Base-by-base conservation (phyloP, 2,888 invertebrate species). In the Xestia rhomboidea region DNA sequence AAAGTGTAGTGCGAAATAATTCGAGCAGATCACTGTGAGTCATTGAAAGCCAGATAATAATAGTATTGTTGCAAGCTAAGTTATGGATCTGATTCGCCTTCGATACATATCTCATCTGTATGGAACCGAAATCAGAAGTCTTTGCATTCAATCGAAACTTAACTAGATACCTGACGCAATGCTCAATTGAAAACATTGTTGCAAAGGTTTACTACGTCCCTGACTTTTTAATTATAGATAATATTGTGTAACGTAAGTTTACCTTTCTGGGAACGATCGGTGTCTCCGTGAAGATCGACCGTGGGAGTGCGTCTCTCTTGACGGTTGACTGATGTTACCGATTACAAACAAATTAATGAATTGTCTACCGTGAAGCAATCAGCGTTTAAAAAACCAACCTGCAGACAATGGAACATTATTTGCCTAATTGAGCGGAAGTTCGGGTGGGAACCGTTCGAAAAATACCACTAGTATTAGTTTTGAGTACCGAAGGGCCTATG, bases 251-350 rank as follows among this genome's bases (percentile, higher is more conserved):
- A 93, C 82, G 86, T 87, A 88, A 91, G 89, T 86, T 87, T 85
- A 91, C 91, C 91, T 90, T 91, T 91, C 90, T 93, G 89, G 89
- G 93, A 92, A 92, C 87, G 82, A 90, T 88, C 78, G 82, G 89
- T 84, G 90, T 93, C 91, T 90, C 89, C 88, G 86, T 79, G 82
- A 89, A 90, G 91, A 91, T 86, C 84, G 83, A 91, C 90, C 95
- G 95, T 95, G 96, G 95, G 95, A 95, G 94, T 91, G 87, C 87
- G 89, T 90, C 91, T 89, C 87, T 88, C 91, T 93, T 94, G 93
- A 94, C 94, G 95, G 90, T 94, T 95, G 95, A 96, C 94, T 96
- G 95, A 94, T 95, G 94, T 95, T 95, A 95, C 94, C 92, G 92
- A 95, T 95, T 91, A 93, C 92, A 93, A 94, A 93, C 93, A 94